These are phyloP conservation scores for Montipora capitata DNA, from an alignment of 92 coral and sea anemone genomes.

Conservation along the genomic window DNA sequence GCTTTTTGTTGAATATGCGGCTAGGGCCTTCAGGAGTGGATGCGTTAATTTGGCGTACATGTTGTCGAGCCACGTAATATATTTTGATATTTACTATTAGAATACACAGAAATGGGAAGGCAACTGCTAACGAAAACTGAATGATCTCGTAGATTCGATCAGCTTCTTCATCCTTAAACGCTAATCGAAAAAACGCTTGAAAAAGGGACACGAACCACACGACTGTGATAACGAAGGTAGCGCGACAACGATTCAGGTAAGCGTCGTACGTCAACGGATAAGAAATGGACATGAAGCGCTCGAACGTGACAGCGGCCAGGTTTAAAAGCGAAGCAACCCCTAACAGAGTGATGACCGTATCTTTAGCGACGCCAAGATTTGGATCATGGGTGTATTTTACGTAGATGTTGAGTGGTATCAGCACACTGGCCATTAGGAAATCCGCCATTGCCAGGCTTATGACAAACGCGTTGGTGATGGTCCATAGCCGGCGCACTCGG, in stretches of 20 bases:
- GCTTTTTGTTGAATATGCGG: conserved; percentile 78
- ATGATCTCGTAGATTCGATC: conserved; percentile 68
- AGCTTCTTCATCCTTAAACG: conserved; percentile 21
- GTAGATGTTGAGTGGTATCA: conserved; percentile 80
- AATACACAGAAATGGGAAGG: conserved; percentile 85
- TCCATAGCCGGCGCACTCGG: conserved; percentile 82
- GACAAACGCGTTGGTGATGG: conserved; percentile 92
- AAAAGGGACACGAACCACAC: conserved; percentile 85
- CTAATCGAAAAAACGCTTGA: conserved; percentile 80
- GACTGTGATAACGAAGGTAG: conserved; percentile 66
- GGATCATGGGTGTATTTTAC: too few relatives aligned
- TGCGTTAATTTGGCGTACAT: conserved; percentile 86
- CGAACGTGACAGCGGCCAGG: conserved; percentile 94
- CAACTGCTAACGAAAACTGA: conserved; percentile 82
- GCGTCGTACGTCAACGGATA: conserved; percentile 85
- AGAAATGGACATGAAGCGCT: conserved; percentile 89
- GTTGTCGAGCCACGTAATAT: conserved; percentile 85
- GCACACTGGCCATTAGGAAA: conserved; percentile 81
- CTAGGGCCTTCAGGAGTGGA: conserved; percentile 46
- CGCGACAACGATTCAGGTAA: conserved; percentile 72
- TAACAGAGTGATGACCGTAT: conserved; percentile 81
- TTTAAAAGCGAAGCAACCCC: conserved; percentile 95
- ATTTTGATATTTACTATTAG: conserved; percentile 79
- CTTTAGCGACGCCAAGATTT: conserved; percentile 26
- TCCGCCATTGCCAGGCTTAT: conserved; percentile 90